phyloP scores from a whole-genome alignment of 2,113 vertebrate genomes.

The Theristicus caerulescens region DNA sequence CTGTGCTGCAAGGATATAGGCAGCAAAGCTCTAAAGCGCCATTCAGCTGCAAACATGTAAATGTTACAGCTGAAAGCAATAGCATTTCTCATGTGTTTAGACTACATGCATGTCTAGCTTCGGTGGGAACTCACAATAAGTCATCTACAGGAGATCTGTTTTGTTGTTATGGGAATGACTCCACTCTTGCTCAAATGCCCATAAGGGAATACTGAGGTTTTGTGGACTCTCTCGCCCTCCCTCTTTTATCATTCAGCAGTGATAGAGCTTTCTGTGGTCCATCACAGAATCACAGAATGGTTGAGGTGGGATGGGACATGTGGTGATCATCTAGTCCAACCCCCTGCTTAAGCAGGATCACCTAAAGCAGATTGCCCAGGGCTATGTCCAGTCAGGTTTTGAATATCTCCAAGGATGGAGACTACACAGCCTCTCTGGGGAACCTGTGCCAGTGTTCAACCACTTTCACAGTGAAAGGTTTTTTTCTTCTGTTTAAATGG shows the following conservation, averaged over 20 bases:
- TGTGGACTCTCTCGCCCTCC: background rate
- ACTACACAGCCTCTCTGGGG: background rate
- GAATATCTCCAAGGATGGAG: background rate
- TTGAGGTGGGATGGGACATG: background rate
- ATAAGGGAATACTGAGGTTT: background rate
- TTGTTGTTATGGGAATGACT: background rate
- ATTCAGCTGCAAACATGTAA: background rate
- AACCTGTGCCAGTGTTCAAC: background rate
- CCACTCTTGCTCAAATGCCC: background rate
- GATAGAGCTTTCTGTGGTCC: background rate
- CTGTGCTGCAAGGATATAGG: background rate
- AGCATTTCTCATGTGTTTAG: background rate
- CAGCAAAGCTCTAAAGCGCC: background rate
- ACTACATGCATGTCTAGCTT: background rate
- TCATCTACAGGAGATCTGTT: background rate
- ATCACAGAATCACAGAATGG: background rate
- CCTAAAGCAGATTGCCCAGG: background rate
- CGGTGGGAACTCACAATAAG: background rate
- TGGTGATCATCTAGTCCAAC: background rate
- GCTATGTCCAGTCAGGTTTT: background rate
- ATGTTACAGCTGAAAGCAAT: background rate
- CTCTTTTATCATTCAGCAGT: background rate
- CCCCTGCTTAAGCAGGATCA: background rate
- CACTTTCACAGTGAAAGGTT: background rate
- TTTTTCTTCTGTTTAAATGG: background rate